Conservation (phyloP, 2,888 invertebrate species). For the Prionchulus punctatus region DNA sequence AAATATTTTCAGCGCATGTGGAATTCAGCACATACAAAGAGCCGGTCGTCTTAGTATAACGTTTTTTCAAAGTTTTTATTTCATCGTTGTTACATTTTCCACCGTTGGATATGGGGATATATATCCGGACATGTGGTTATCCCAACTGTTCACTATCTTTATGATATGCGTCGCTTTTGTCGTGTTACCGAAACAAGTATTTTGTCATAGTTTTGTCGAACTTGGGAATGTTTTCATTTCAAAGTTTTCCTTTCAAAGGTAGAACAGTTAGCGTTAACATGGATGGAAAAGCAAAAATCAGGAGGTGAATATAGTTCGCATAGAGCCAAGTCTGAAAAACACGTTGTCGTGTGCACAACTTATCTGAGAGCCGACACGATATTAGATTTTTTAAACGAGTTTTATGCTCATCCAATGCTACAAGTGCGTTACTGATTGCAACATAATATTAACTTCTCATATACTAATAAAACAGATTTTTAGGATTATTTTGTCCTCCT, state of each 20-base stretch:
- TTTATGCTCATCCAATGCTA: conserved; percentile 86
- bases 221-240: no score
- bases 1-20: conserved; percentile 76
- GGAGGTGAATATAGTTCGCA: conserved; percentile 76
- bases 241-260: conserved; percentile 47
- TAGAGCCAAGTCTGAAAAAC: conserved; percentile 85
- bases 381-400: conserved; percentile 96
- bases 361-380: conserved; percentile 53
- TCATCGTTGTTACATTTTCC: conserved; percentile 93
- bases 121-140: conserved; percentile 94
- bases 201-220: no score
- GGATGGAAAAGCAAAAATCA: conserved; percentile 93
- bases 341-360: conserved; percentile 80
- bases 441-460: background rate
- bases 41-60: conserved; percentile 84
- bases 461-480: no score
- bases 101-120: conserved; percentile 95
- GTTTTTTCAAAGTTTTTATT: conserved; percentile 89
- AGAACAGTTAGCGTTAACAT: conserved; percentile 89
- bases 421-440: conserved; percentile 43
- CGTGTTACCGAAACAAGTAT: conserved; percentile 91
- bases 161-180: conserved; percentile 94
- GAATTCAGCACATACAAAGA: conserved; percentile 84
- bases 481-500: conserved; percentile 89
- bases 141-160: conserved; percentile 89